These are phyloP conservation scores for Mormyrus iriodes DNA, from an alignment of 2,113 vertebrate species.

Conservation along the genomic window DNA sequence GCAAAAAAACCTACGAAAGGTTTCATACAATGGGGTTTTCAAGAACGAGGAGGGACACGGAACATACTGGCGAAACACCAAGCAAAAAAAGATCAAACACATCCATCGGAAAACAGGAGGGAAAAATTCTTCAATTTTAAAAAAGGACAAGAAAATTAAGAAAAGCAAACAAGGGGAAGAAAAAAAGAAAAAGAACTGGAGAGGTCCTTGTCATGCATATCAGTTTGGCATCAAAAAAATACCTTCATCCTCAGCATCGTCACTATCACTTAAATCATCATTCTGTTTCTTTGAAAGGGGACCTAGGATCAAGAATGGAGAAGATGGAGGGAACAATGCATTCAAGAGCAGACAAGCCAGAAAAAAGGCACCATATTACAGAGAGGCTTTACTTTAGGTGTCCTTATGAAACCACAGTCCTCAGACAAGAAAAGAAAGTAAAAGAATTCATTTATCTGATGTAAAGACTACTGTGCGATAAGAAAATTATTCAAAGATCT, in stretches of 20 bases:
- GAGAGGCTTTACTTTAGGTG: slow-evolving; percentile 61
- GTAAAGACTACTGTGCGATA: neutral
- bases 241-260: slow-evolving; percentile 99
- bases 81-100: slow-evolving; percentile 98
- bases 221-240: slow-evolving; percentile 84
- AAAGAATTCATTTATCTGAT: neutral
- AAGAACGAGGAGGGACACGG: slow-evolving; percentile 62
- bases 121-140: slow-evolving; percentile 79
- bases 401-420: slow-evolving; percentile 17
- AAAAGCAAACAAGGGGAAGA: slow-evolving; percentile 63
- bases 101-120: slow-evolving; percentile 85
- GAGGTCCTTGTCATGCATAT: slow-evolving; percentile 95
- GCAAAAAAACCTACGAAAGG: slow-evolving; percentile 72
- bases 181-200: slow-evolving; percentile 75
- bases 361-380: slow-evolving; percentile 68
- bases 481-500: slow-evolving; percentile 13
- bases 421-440: slow-evolving; percentile 16
- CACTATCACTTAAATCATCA: slow-evolving; percentile 99
- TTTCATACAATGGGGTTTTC: slow-evolving; percentile 50
- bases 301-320: slow-evolving; percentile 99
- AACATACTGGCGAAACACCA: slow-evolving; percentile 76
- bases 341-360: slow-evolving; percentile 93
- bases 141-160: slow-evolving; percentile 97
- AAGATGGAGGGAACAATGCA: slow-evolving; percentile 95
- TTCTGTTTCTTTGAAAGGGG: slow-evolving; percentile 99